Base-by-base conservation (phyloP, 2,888 invertebrate species). In the Lacanobia oleracea region DNA sequence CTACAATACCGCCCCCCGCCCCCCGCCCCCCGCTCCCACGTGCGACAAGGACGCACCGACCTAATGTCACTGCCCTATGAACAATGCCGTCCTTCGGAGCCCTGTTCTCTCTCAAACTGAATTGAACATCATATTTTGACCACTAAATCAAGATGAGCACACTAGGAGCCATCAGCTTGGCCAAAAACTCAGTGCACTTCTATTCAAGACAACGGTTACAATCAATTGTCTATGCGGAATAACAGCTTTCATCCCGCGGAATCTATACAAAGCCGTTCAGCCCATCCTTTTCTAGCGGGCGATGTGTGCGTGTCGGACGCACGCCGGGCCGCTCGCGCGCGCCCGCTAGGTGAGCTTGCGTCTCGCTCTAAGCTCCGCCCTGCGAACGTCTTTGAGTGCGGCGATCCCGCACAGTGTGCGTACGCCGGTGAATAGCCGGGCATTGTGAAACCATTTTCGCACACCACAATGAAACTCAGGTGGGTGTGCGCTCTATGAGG, bases 61-160 rank as follows among this genome's bases (percentile, higher is more conserved):
- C 94, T 93, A 94, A 95, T 95, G 95, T 95, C 95, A 96, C 94
- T 96, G 95, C 95, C 95, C 95, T 95, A 92, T 89, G 87, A 95
- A 96, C 95, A 96, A 96, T 95, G 94, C 94, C 93, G 88, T 93
- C 93, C 93, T 94, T 91, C 91, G 86, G 87, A 86, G 89, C 88
- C 87, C 86, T 82, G 86, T 85, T 75, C 86, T 76, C 78, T 53
- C 51, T 67, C 74, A 88, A 88, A 86, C 81, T 92, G 88, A 93
- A 93, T 91, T 83, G 83, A 92, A 92, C 88, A 50, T 78, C 27
- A 65, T 61, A 74, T 84, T 88, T 76, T 74, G 68, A 86, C 67
- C 18, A 18, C 68, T 75, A 54, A 77, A 79, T 67, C 74, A 0
- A 16, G 68, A 77, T 77, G 12, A 61, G 53, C 16, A 69, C 45